A percentile compares a stretch with the other conserved stretches of the same genome.
Conservation (phyloP, 2,113 vertebrate genomes). For the Calyptomena viridis region DNA sequence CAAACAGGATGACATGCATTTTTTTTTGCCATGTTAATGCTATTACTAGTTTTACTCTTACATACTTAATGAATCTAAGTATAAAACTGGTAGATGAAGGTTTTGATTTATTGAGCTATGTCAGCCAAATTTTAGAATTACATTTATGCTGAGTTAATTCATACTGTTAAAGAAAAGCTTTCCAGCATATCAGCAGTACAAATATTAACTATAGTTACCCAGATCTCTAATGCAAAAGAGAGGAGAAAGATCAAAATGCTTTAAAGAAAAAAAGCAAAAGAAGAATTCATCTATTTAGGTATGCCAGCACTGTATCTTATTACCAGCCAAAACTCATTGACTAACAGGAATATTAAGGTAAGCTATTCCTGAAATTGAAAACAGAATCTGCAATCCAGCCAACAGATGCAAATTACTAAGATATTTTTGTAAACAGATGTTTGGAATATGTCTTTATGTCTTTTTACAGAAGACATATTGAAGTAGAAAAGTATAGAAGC, state of each 20-base stretch:
- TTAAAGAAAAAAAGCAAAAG: neutral
- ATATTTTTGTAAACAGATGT: constrained; percentile 29
- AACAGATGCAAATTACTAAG: constrained; percentile 31
- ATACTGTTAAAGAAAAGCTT: neutral
- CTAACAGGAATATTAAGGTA: constrained; percentile 14
- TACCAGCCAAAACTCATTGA: neutral
- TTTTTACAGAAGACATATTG: neutral
- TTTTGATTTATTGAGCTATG: neutral
- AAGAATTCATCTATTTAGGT: neutral
- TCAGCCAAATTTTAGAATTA: neutral
- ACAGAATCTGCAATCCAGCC: neutral
- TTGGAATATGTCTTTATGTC: neutral
- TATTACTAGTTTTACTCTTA: neutral
- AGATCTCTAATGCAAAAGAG: neutral
- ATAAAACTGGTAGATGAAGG: neutral
- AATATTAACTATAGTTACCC: neutral
- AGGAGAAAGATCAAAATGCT: neutral
- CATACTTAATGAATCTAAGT: neutral
- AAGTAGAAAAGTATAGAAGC: neutral
- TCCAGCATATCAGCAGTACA: neutral
- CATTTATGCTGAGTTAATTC: neutral
- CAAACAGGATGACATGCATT: neutral
- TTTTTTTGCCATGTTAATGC: neutral
- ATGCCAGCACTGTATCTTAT: neutral
- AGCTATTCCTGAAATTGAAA: constrained; percentile 7